These are phyloP conservation scores for Lordiphosa stackelbergi DNA, from an alignment of 1,140 invertebrate genomes.

Conservation along the genomic window DNA sequence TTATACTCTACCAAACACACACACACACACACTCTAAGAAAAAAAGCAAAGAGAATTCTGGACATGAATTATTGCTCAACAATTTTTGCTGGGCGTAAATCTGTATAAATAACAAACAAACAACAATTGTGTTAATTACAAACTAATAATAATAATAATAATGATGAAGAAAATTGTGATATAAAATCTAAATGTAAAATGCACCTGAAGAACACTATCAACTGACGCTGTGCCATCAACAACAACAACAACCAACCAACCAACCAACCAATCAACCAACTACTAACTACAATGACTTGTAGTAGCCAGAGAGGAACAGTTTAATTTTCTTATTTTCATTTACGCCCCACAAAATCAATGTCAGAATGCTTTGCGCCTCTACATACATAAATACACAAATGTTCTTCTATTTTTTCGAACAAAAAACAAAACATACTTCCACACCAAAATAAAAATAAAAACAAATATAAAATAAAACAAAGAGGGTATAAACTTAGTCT, in stretches of 20 bases:
- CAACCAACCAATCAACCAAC: constrained; percentile 29
- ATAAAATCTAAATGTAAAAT: constrained; percentile 73
- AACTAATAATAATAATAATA: constrained; percentile 52
- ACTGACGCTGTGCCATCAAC: constrained; percentile 69
- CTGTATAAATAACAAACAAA: constrained; percentile 26
- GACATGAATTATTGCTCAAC: constrained; percentile 58
- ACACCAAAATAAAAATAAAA: constrained; percentile 15
- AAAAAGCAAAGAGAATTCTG: constrained; percentile 47
- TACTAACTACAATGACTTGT: constrained; percentile 32
- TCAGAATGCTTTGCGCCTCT: constrained; percentile 49
- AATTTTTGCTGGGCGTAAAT: constrained; percentile 59
- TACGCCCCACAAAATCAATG: constrained; percentile 61
- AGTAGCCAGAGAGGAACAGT: constrained; percentile 32
- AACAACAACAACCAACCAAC: constrained; percentile 31
- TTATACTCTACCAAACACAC: constrained; percentile 6
- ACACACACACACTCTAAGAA: constrained; percentile 16
- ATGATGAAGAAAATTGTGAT: constrained; percentile 62
- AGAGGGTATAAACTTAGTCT: constrained; percentile 5
- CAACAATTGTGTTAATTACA: constrained; percentile 62
- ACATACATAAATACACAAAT: constrained; percentile 31
- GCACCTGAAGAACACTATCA: constrained; percentile 72
- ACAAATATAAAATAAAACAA: constrained; percentile 10
- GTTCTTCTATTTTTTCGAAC: constrained; percentile 63
- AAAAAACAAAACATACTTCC: constrained; percentile 42
- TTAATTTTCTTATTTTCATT: constrained; percentile 43